A percentile compares a stretch with the other conserved stretches of the same genome.
Evolutionary conservation across 2,888 invertebrate genomes (phyloP).

Genomic region (Pollenia amentaria): DNA sequence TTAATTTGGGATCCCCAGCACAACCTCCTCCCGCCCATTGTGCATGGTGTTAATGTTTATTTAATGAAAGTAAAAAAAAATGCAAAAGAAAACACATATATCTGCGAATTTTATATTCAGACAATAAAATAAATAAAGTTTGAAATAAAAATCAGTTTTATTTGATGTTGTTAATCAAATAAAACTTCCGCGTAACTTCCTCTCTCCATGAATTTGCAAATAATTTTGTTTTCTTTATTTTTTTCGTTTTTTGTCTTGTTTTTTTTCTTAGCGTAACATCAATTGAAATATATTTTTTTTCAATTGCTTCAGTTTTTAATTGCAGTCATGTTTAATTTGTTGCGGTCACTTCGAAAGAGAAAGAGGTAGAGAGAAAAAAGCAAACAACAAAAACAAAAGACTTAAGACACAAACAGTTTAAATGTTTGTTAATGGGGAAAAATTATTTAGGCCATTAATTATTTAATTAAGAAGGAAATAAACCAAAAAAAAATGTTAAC

Average conservation of each 20-base stretch:
- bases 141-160: constrained; percentile 27
- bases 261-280: constrained; percentile 29
- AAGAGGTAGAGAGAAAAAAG: neutral
- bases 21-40: neutral
- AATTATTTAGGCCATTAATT: constrained; percentile 25
- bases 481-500: neutral
- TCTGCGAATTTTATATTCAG: constrained; percentile 19
- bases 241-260: neutral
- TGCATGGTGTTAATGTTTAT: neutral
- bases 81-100: constrained; percentile 4
- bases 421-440: constrained; percentile 14
- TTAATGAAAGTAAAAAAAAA: constrained; percentile 1
- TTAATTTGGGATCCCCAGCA: neutral
- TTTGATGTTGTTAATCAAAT: constrained; percentile 57
- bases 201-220: constrained; percentile 65
- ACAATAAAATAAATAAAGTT: neutral
- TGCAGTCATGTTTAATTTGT: constrained; percentile 32
- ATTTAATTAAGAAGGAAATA: constrained; percentile 28
- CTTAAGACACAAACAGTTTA: constrained; percentile 42
- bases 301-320: constrained; percentile 45
- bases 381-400: constrained; percentile 28
- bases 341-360: constrained; percentile 22
- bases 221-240: constrained; percentile 1
- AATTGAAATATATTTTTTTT: neutral
- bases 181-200: constrained; percentile 74